Evolutionary conservation across 2,888 invertebrate species (phyloP), one percentile per base, ranked within the genome.

Genomic region (Dromius quadrimaculatus): DNA sequence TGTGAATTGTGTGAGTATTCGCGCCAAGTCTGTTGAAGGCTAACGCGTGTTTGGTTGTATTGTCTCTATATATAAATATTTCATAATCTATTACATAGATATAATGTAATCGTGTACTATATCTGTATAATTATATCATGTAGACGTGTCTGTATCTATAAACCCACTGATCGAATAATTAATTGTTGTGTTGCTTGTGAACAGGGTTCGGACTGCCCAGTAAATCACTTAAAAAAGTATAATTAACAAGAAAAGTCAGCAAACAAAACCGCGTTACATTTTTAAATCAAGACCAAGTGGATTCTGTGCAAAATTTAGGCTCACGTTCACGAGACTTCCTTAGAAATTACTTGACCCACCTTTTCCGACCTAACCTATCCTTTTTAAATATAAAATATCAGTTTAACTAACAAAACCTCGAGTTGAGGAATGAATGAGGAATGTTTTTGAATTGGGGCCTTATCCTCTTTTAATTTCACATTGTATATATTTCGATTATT

Each of bases 61-160:
- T 61, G 70, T 70, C 70, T 50, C 43, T 68, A 59, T 28, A 57
- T 66, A 66, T 66, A 47, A 63, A 43, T 59, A 70, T 70, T 70
- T 50, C 47, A 36, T 69, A 62, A 47, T 70, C 61, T 70, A 47
- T 62, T 66, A 57, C 38, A 68, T 57, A 54, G 32, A 59, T 32
- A 68, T 43, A 68, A 41, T 43, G 41, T 57, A 41, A 69, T 70
- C 61, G 62, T 70, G 70, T 70, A 70, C 62, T 70, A 70, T 70
- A 70, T 50, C 47, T 70, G 70, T 70, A 70, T 62, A 70, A 70
- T 70, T 70, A 70, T 68, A 68, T 68, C 66, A 70, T 70, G 47
- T 70, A 70, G 70, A 50, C 50, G 70, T 70, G 54, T 41, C 62
- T 70, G 62, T 70, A 61, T 47, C 47, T 64, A 64, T 70, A 70